These are phyloP conservation scores for Megaceryle torquata DNA, from an alignment of 2,113 vertebrate species.

Conservation along the genomic window DNA sequence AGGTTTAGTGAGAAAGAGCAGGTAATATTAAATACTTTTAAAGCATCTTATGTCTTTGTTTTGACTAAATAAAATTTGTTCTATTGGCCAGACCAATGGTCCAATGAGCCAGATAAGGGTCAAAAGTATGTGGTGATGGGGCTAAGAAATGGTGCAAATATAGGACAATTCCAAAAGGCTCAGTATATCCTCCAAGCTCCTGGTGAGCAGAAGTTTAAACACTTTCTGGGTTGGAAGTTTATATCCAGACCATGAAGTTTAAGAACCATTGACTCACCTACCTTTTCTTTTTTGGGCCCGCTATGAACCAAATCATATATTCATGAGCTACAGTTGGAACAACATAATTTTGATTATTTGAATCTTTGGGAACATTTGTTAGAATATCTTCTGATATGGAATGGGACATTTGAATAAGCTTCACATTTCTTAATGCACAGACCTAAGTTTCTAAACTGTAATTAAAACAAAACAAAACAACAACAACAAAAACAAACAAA, in stretches of 20 bases:
- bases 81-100: not conserved
- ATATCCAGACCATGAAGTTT: not conserved
- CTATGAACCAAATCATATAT: not conserved
- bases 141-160: not conserved
- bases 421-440: not conserved
- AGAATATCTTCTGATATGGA: not conserved
- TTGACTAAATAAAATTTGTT: not conserved
- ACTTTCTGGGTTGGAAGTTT: not conserved
- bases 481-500: no score
- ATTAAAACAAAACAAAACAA: not conserved
- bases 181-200: not conserved
- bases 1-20: constrained; percentile 56
- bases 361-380: not conserved
- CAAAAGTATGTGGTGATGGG: not conserved
- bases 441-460: constrained; percentile 45
- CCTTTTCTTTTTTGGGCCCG: not conserved
- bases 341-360: not conserved
- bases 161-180: not conserved
- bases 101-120: not conserved
- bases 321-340: not conserved
- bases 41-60: constrained; percentile 13
- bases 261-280: not conserved
- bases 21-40: constrained; percentile 45
- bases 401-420: not conserved
- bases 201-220: not conserved